Base-by-base conservation (phyloP, 2,888 invertebrate genomes). In the Kryphioiulus occultus region DNA sequence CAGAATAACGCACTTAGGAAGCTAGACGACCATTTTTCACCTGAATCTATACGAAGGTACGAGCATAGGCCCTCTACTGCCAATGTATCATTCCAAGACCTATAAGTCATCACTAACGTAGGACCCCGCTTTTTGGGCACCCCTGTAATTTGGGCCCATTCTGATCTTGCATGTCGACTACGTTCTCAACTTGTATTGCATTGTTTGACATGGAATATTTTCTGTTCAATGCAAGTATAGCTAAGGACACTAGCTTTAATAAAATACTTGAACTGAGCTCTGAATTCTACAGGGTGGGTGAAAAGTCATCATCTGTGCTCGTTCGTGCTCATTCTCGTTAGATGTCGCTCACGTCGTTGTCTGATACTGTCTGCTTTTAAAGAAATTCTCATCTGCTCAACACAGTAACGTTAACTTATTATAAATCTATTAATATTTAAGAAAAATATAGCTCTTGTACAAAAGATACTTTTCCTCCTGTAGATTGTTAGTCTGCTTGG, bases 1-100 rank as follows among this genome's bases (percentile, higher is more conserved):
- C 68, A 22, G 22, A 68, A 68, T 68, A 68, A 68, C 59, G 59
- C 59, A 59, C 59, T 59, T 59, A 59, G 59, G 59, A 59, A 59
- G 26, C 68, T 68, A 68, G 68, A 68, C 68, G 12, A 10, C 22
- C 68, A 68, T 68, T 68, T 68, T 68, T 68, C 68, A 68, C 68
- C 68, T 68, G 68, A 26, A 68, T 68, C 68, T 68, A 68, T 68
- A 68, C 68, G 68, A 68, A 68, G 68, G 68, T 68, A 68, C 68
- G 68, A 68, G 68, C 68, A 68, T 68, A 68, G 68, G 68, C 68
- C 68, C 26, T 26, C 68, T 7, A 68, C 68, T 26, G 68, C 26
- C 68, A 68, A 68, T 68, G 68, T 22, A 68, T 68, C 68, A 68
- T 68, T 68, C 26, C 68, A 68, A 68, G 26, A 68, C 68, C 68